A percentile compares a stretch with the other conserved stretches of the same genome.
These are phyloP conservation scores for Xiphophorus hellerii DNA, from an alignment of 2,113 vertebrate genomes.

Conservation along the genomic window DNA sequence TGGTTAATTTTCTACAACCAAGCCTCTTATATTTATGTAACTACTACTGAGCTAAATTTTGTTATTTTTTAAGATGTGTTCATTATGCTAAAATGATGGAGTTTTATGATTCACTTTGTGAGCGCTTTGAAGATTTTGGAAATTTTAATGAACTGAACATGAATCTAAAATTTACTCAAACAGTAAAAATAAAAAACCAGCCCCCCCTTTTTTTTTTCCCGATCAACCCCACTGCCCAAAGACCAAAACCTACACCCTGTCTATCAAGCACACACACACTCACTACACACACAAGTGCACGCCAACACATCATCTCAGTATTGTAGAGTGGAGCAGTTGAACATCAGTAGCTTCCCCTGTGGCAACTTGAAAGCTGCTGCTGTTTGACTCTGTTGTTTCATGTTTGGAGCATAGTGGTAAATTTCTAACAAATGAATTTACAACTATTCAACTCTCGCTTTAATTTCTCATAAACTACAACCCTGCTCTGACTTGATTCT, in stretches of 20 bases:
- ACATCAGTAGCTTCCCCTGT: conserved; percentile 71
- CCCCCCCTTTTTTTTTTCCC: too few species aligned
- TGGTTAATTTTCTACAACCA: not conserved
- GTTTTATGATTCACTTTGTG: too few species aligned
- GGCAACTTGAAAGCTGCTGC: conserved; percentile 49
- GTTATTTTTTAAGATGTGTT: not conserved
- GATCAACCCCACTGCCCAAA: conserved; percentile 30
- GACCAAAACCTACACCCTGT: not conserved
- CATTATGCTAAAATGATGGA: conserved; percentile 3
- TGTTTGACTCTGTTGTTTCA: conserved; percentile 37
- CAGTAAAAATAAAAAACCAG: not conserved
- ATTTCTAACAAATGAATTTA: conserved; percentile 4
- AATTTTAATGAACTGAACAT: conserved; percentile 13
- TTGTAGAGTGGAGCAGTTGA: conserved; percentile 39
- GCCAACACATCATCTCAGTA: conserved; percentile 7
- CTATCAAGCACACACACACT: conserved; percentile 13
- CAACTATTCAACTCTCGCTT: not conserved
- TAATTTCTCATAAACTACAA: not conserved
- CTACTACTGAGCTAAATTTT: not conserved
- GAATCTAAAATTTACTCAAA: conserved; percentile 9
- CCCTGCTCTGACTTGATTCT: not conserved
- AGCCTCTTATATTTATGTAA: not conserved
- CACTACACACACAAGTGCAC: not conserved
- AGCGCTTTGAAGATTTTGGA: conserved; percentile 20
- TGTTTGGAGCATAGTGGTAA: conserved; percentile 5